Evolutionary conservation across 2,888 invertebrate species (phyloP).

Genomic region (Cremastinae sp.): DNA sequence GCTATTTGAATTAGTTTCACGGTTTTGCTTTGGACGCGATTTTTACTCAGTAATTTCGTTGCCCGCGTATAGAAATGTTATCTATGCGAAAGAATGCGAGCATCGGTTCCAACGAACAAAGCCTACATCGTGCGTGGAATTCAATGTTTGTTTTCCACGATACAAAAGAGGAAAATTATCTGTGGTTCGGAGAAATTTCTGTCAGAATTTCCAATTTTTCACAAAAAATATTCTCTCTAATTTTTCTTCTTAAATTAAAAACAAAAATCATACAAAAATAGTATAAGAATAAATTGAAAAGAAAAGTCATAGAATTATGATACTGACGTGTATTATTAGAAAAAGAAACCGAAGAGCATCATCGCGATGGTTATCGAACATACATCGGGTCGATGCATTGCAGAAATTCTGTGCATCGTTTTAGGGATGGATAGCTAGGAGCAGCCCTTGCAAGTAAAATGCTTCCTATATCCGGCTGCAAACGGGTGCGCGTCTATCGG

Average conservation of each 20-base stretch:
- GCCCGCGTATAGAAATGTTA: constrained; percentile 40
- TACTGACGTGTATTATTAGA: too few species aligned
- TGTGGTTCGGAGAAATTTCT: neutral
- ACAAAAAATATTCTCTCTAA: neutral
- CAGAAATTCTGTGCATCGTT: constrained; percentile 69
- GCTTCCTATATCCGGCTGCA: constrained; percentile 17
- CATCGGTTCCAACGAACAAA: constrained; percentile 38
- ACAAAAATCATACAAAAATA: neutral
- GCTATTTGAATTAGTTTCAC: constrained; percentile 76
- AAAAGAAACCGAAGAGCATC: neutral
- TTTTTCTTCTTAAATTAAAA: neutral
- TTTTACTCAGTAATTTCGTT: constrained; percentile 67
- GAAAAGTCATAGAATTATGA: neutral
- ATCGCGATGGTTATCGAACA: constrained; percentile 2
- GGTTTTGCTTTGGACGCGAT: constrained; percentile 74
- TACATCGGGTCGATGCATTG: constrained; percentile 74
- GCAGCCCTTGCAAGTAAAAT: constrained; percentile 31
- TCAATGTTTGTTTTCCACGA: constrained; percentile 6
- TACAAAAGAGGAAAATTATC: neutral
- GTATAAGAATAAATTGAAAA: neutral
- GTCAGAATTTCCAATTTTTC: too few species aligned
- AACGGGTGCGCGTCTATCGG: constrained; percentile 14
- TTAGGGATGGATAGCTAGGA: neutral
- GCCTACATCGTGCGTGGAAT: constrained; percentile 5
- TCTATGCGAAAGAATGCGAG: constrained; percentile 25